A percentile compares a stretch with the other conserved stretches of the same genome.
phyloP scores from a whole-genome alignment of 2,113 vertebrate species.

The Eurypyga helias region DNA sequence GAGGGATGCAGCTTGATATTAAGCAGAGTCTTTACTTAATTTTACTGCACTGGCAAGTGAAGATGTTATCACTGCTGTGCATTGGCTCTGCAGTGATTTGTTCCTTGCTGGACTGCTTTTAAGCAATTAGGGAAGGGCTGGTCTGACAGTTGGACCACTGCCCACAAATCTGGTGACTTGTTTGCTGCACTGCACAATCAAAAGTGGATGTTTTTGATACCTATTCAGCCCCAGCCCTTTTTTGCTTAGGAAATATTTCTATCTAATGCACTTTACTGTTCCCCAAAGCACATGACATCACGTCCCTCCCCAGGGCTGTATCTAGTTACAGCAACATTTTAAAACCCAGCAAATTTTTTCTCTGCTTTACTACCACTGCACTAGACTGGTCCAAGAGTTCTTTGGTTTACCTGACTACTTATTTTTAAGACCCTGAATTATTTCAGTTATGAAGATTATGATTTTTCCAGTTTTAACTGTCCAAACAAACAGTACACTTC shows the following conservation, averaged over 20 bases:
- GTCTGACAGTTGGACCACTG: background rate
- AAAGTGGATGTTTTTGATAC: background rate
- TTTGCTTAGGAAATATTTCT: background rate
- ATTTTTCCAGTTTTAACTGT: background rate
- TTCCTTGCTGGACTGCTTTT: background rate
- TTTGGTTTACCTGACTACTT: background rate
- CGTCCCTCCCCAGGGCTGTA: background rate
- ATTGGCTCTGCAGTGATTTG: background rate
- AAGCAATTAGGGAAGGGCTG: background rate
- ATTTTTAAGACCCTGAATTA: background rate
- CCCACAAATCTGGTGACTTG: background rate
- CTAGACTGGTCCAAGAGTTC: background rate
- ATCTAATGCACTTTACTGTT: background rate
- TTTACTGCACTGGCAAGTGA: background rate
- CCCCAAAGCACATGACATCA: background rate
- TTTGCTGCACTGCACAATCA: background rate
- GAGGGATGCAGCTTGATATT: background rate
- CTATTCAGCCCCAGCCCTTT: background rate
- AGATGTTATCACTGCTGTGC: background rate
- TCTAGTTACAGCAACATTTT: background rate
- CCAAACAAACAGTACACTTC: background rate
- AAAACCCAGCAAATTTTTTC: background rate
- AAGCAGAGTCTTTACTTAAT: background rate
- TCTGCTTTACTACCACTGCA: background rate
- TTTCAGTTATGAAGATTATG: background rate